A percentile compares a stretch with the other conserved stretches of the same genome.
phyloP scores from a whole-genome alignment of 2,797 vertebrate species.

The Natrix natrix region DNA sequence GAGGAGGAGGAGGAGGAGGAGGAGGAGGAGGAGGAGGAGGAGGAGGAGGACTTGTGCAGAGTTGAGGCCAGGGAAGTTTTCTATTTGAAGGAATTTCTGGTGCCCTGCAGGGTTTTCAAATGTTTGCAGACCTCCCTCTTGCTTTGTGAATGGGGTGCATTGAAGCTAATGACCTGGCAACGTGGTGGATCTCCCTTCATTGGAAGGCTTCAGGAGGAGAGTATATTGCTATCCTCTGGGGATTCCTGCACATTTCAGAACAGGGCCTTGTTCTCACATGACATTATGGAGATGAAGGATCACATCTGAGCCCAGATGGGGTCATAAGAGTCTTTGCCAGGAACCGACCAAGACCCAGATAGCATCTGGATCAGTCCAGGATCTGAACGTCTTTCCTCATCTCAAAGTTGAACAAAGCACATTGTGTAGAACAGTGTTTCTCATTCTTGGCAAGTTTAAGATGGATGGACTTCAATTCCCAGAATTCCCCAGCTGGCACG shows the following conservation, averaged over 20 bases:
- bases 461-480: neutral
- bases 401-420: neutral
- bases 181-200: neutral
- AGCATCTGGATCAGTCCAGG: neutral
- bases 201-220: neutral
- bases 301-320: neutral
- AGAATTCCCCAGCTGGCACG: neutral
- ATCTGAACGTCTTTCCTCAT: neutral
- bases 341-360: neutral
- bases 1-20: neutral
- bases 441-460: neutral
- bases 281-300: neutral
- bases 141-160: too few relatives aligned
- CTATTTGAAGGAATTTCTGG: neutral
- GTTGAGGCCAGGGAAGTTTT: neutral
- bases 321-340: neutral
- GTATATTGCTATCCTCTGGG: neutral
- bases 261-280: neutral
- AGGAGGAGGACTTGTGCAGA: too few relatives aligned
- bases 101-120: neutral
- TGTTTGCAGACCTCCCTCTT: neutral
- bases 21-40: neutral
- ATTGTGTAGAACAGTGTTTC: neutral
- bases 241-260: neutral
- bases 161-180: neutral